Evolutionary conservation across 2,113 vertebrate species (phyloP).

Genomic region (Paratilapia polleni): DNA sequence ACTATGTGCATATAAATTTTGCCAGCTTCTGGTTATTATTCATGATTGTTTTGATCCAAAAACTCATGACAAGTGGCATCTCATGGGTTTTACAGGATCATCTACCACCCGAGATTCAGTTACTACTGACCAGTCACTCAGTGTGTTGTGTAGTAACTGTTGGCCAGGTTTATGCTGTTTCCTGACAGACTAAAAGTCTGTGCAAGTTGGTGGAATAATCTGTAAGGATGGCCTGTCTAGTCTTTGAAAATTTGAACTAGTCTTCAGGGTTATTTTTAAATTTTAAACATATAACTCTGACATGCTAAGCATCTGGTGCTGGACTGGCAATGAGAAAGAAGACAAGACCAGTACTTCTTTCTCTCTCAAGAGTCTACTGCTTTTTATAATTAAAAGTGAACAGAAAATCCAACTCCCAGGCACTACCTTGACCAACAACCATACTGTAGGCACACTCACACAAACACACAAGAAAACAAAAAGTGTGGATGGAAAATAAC

Average conservation of each 20-base stretch:
- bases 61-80: not conserved
- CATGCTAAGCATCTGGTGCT: not conserved
- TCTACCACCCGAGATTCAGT: not conserved
- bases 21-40: constrained; percentile 4
- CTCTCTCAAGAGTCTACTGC: not conserved
- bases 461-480: not conserved
- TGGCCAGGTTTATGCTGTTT: not conserved
- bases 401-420: constrained; percentile 4
- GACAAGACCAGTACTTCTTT: not conserved
- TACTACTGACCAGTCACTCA: not conserved
- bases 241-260: not conserved
- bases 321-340: not conserved
- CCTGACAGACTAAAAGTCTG: not conserved
- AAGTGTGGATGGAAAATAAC: not conserved
- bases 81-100: not conserved
- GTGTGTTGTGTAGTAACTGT: not conserved
- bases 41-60: constrained; percentile 8
- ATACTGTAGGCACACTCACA: fast-evolving
- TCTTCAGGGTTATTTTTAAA: not conserved
- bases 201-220: not conserved
- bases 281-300: not conserved
- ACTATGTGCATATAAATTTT: not conserved
- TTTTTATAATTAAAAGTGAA: constrained; percentile 5
- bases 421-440: not conserved
- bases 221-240: not conserved